Evolutionary conservation across 1,140 invertebrate genomes (phyloP), one percentile per base, ranked within the genome.

Genomic region (Aricia agestis): DNA sequence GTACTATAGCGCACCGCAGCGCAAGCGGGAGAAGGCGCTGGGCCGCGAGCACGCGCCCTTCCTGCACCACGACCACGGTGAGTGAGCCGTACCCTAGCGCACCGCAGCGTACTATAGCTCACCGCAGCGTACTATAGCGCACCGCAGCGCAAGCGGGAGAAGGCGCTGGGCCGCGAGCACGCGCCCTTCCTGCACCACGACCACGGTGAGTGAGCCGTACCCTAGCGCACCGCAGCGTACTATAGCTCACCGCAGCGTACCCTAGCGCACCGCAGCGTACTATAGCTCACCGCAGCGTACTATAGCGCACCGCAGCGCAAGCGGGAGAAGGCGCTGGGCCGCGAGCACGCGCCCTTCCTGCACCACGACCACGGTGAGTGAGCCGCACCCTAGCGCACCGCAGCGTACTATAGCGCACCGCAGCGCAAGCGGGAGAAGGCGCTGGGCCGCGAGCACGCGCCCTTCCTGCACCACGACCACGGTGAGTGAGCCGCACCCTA

Each of bases 131-230:
- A n/a, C n/a, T n/a, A n/a, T n/a, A n/a, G n/a, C n/a, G n/a, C n/a
- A n/a, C n/a, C n/a, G n/a, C n/a, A n/a, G 96, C 93, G 98, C 68
- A 98, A 98, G 91, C 93, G 97, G 72, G 97, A 98, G 90, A 98
- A 98, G 87, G 95, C 96, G 1, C 85, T 96, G 65, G 95, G 95
- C 11, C 90, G 95, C 74, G 95, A 95, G 77, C 94, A 94, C 41
- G 93, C 92, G 68, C 90, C 93, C n/a, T 96, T 95, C 83, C 93
- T 96, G 85, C 95, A 95, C 69, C 92, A 93, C 74, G 93, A 95
- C 80, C 92, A 93, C 78, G 93, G 94, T 94, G 73, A 82, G 77
- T 68, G 25, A 19, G 0, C 7, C 45, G 18, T 17, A 9, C 13
- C 45, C 2, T 4, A 52, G 45, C 45, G 3, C 11, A 52, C 45